A percentile compares a stretch with the other conserved stretches of the same genome.
Evolutionary conservation across 2,797 vertebrate species (phyloP).

Genomic region (Schizopygopsis malacanthus): DNA sequence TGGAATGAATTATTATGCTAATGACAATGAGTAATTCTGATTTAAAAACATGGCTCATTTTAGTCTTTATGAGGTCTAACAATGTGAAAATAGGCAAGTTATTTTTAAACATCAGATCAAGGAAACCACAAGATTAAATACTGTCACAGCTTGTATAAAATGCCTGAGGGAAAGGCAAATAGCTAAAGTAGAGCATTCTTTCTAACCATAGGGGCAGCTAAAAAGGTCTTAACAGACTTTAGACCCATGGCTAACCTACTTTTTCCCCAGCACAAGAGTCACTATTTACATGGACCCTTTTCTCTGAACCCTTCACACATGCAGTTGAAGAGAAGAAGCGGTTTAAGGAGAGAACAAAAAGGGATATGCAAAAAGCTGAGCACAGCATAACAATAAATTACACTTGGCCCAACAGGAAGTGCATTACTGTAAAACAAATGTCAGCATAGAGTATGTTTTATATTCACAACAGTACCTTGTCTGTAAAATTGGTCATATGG

Average conservation of each 20-base stretch:
- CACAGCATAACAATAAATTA: background rate
- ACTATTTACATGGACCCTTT: constrained; percentile 32
- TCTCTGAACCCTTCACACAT: background rate
- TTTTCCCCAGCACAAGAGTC: constrained; percentile 25
- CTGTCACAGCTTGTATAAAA: constrained; percentile 4
- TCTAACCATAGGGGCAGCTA: constrained; percentile 33
- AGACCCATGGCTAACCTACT: constrained; percentile 12
- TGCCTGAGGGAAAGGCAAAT: constrained; percentile 8
- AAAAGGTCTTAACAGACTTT: constrained; percentile 38
- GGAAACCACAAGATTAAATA: constrained; percentile 22
- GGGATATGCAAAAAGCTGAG: background rate
- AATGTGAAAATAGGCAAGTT: constrained; percentile 16
- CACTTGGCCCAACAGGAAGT: background rate
- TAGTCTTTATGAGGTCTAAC: constrained; percentile 17
- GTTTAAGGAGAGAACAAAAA: background rate
- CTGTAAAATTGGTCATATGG: background rate
- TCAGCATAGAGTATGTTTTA: background rate
- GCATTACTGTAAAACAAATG: background rate
- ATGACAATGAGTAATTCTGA: constrained; percentile 35
- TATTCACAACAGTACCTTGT: background rate
- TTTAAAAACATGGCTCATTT: constrained; percentile 23
- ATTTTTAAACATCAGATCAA: constrained; percentile 6
- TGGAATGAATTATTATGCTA: constrained; percentile 28
- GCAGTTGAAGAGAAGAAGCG: background rate
- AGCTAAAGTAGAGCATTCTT: constrained; percentile 41